Percentiles rank a stretch among this genome's conserved stretches.
These are phyloP conservation scores for Ditylenchus weischeri DNA, from an alignment of 2,888 invertebrate genomes.

Conservation along the genomic window DNA sequence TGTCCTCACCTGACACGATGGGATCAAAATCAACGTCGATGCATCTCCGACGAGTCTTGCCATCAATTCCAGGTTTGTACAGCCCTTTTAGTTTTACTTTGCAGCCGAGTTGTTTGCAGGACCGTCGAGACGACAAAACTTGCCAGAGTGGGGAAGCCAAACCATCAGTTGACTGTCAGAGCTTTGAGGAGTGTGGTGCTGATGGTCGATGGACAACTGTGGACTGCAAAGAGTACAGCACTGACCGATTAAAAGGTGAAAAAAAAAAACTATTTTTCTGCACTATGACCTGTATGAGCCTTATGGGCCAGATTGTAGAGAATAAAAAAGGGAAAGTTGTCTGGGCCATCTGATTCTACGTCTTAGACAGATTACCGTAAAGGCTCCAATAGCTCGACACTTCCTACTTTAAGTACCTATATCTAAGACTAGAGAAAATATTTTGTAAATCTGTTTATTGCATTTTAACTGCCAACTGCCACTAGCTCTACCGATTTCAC, in stretches of 20 bases:
- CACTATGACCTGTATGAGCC: not conserved
- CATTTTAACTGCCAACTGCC: too few relatives aligned
- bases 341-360: too few relatives aligned
- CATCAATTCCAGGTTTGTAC: not conserved
- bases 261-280: not conserved
- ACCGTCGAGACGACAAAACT: not conserved
- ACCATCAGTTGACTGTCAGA: slow-evolving; percentile 19
- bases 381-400: too few relatives aligned
- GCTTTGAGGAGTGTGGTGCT: slow-evolving; percentile 17
- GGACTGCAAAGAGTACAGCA: slow-evolving; percentile 15
- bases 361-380: too few relatives aligned
- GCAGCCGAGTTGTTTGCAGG: not conserved
- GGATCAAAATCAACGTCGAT: slow-evolving; percentile 18
- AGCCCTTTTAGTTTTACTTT: not conserved
- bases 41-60: slow-evolving; percentile 6
- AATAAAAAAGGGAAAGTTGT: too few relatives aligned
- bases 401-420: too few relatives aligned
- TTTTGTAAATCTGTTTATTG: too few relatives aligned
- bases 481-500: too few relatives aligned
- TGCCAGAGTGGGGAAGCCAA: slow-evolving; percentile 7
- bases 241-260: slow-evolving; percentile 18
- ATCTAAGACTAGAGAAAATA: too few relatives aligned
- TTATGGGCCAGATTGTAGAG: not conserved
- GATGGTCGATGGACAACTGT: slow-evolving; percentile 9
- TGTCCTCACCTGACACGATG: slow-evolving; percentile 23